Conservation (phyloP, 1,140 invertebrate genomes). For the Papilio aristodemus region DNA sequence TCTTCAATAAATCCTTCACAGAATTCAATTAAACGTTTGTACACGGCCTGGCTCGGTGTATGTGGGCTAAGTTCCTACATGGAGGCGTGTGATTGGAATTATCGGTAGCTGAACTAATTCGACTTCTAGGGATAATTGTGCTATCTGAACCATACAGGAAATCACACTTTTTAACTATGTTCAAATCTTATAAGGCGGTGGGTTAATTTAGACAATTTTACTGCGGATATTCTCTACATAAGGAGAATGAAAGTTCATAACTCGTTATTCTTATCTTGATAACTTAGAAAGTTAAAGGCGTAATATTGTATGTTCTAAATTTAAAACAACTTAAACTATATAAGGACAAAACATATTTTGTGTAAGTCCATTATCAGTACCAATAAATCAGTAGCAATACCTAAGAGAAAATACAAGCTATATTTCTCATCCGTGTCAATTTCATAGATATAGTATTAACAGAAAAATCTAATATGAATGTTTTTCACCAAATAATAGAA, state of each 20-base stretch:
- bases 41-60: slow-evolving; percentile 5
- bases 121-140: slow-evolving; percentile 14
- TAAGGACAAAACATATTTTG: too few relatives aligned
- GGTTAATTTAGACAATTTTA: background rate
- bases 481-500: background rate
- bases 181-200: background rate
- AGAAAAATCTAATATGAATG: too few relatives aligned
- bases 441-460: too few relatives aligned
- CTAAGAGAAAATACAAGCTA: too few relatives aligned
- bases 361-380: too few relatives aligned
- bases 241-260: background rate
- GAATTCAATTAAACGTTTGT: slow-evolving; percentile 31
- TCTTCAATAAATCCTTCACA: slow-evolving; percentile 27
- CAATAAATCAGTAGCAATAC: too few relatives aligned
- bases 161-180: background rate
- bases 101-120: slow-evolving; percentile 7
- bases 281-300: background rate
- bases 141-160: background rate
- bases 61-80: slow-evolving; percentile 28
- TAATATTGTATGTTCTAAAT: too few relatives aligned
- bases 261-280: background rate
- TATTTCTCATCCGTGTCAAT: too few relatives aligned
- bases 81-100: slow-evolving; percentile 22
- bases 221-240: background rate
- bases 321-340: too few relatives aligned